Percentiles rank a stretch among this genome's conserved stretches.
Evolutionary conservation across 2,888 invertebrate genomes (phyloP).

Genomic region (Rhingia campestris): DNA sequence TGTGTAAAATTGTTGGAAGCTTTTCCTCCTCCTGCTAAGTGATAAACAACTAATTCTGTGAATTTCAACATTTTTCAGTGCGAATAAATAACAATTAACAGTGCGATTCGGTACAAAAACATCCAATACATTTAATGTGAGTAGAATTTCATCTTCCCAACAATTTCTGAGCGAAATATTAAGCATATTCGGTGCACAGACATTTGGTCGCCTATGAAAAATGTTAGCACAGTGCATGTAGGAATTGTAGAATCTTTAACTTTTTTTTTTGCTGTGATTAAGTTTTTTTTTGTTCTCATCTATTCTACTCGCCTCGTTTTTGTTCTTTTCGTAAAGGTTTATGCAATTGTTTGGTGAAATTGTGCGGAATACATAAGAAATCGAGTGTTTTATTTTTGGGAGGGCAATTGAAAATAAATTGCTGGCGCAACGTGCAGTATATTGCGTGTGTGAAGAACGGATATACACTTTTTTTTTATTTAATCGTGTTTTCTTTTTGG

Average conservation of each 20-base stretch:
- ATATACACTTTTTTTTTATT: constrained; percentile 24
- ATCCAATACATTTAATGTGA: constrained; percentile 54
- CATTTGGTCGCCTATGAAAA: constrained; percentile 67
- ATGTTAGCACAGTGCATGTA: constrained; percentile 54
- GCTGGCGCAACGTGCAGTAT: neutral
- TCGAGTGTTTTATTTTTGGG: neutral
- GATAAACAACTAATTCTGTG: constrained; percentile 69
- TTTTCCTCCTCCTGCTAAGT: constrained; percentile 70
- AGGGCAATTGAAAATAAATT: constrained; percentile 11
- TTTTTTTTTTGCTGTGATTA: constrained; percentile 56
- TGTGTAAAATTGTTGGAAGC: constrained; percentile 69
- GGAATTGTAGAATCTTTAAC: constrained; percentile 29
- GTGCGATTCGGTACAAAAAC: constrained; percentile 46
- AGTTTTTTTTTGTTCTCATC: constrained; percentile 19
- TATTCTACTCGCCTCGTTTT: constrained; percentile 1
- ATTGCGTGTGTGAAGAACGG: constrained; percentile 8
- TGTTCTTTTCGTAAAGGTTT: constrained; percentile 30
- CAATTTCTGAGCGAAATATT: constrained; percentile 47
- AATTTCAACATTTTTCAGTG: constrained; percentile 60
- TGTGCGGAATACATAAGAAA: constrained; percentile 18
- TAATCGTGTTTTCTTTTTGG: constrained; percentile 15
- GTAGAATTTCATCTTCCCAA: constrained; percentile 43
- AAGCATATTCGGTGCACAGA: constrained; percentile 55
- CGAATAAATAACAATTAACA: constrained; percentile 49
- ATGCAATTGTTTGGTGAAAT: constrained; percentile 55